phyloP scores from a whole-genome alignment of 2,797 vertebrate genomes.

The Buphagus erythrorhynchus region DNA sequence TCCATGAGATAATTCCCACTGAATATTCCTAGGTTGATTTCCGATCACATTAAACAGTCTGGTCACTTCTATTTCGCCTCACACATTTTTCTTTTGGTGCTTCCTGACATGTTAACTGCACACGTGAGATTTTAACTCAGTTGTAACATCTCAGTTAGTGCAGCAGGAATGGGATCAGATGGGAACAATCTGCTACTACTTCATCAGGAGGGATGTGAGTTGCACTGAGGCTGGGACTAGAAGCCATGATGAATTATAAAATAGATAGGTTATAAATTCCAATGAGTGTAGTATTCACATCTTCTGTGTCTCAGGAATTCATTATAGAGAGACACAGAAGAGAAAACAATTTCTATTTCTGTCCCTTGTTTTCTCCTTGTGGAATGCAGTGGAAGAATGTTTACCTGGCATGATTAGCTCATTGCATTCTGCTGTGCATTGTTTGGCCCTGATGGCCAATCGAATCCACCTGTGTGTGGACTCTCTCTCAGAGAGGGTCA shows the following conservation, averaged over 20 bases:
- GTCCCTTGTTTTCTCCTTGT: too few species aligned
- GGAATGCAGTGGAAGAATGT: too few species aligned
- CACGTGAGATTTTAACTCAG: background rate
- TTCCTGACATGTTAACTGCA: background rate
- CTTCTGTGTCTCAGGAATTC: too few species aligned
- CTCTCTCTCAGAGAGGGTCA: too few species aligned
- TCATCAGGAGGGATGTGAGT: background rate
- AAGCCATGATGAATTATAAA: background rate
- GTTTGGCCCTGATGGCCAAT: too few species aligned
- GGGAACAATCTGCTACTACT: background rate
- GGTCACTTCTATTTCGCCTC: background rate
- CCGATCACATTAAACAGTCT: rapidly evolving
- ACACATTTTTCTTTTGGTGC: background rate
- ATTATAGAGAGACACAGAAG: too few species aligned
- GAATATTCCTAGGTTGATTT: background rate
- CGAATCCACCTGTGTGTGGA: too few species aligned
- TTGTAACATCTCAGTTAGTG: background rate
- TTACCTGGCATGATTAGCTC: too few species aligned
- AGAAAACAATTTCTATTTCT: too few species aligned
- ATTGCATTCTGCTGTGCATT: too few species aligned
- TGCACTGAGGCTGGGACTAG: background rate
- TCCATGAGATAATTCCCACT: background rate
- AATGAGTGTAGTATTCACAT: too few species aligned
- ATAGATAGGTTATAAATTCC: background rate
- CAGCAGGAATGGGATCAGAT: background rate